Percentiles rank a stretch among this genome's conserved stretches.
Conservation (phyloP, 2,888 invertebrate species). For the Pyrrhosoma nymphula region DNA sequence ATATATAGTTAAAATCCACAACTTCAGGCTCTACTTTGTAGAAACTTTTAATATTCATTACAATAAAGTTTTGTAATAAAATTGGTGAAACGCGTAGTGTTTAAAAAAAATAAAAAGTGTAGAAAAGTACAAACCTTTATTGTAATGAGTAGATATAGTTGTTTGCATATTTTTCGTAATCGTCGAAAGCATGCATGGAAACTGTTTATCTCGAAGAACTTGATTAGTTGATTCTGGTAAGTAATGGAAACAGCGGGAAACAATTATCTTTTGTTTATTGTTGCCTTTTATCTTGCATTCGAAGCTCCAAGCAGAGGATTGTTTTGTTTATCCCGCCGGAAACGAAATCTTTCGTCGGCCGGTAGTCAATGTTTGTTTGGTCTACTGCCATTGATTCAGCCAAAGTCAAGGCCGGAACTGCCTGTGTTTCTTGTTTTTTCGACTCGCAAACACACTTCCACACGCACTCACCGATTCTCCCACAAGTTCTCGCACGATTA, state of each 20-base stretch:
- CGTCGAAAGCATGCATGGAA: not conserved
- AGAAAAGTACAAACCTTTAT: too few species aligned
- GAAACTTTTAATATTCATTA: too few species aligned
- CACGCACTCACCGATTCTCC: not conserved
- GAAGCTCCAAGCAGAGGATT: not conserved
- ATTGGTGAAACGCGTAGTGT: too few species aligned
- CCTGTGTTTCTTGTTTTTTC: not conserved
- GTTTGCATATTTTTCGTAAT: not conserved
- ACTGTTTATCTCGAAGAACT: not conserved
- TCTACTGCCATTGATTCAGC: constrained; percentile 5
- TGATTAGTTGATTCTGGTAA: not conserved
- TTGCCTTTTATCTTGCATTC: not conserved
- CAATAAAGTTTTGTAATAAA: too few species aligned
- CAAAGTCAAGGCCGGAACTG: not conserved
- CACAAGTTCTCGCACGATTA: not conserved
- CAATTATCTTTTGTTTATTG: not conserved
- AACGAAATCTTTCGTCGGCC: not conserved
- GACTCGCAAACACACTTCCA: not conserved
- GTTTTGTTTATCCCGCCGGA: not conserved
- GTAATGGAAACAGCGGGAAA: not conserved
- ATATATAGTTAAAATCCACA: too few species aligned
- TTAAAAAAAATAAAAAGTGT: too few species aligned
- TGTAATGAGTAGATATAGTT: too few species aligned
- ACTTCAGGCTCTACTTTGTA: too few species aligned
- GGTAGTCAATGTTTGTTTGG: not conserved